Evolutionary conservation across 2,113 vertebrate genomes (phyloP).

Genomic region (Phoxinus phoxinus): DNA sequence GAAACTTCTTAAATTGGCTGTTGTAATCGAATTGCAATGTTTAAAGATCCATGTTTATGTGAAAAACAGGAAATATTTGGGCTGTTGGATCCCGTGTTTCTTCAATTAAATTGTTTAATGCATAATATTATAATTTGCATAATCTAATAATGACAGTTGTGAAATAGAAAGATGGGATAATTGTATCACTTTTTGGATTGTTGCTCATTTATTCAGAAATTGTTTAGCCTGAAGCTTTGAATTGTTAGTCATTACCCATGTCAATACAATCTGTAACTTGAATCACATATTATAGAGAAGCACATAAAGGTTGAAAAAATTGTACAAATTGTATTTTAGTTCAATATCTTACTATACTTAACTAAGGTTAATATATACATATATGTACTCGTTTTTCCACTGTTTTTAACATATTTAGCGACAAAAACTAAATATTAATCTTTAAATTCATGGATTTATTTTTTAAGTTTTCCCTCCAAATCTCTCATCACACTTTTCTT

Average conservation of each 20-base stretch:
- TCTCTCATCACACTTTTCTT: no score
- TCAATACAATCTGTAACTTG: not conserved
- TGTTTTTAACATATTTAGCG: no score
- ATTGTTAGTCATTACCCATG: not conserved
- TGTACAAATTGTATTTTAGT: no score
- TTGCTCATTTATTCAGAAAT: constrained; percentile 1
- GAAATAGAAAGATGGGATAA: not conserved
- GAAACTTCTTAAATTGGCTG: constrained; percentile 49
- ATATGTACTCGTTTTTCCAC: no score
- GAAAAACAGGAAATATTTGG: not conserved
- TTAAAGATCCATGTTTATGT: constrained; percentile 11
- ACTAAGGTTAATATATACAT: no score
- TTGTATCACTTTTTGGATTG: not conserved
- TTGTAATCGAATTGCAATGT: constrained; percentile 34
- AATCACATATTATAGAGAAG: not conserved
- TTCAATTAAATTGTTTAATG: not conserved
- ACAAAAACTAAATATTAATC: no score
- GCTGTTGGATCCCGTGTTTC: not conserved
- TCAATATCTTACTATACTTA: no score
- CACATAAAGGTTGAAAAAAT: not conserved
- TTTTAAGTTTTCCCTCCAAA: no score
- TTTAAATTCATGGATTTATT: no score
- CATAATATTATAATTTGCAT: not conserved
- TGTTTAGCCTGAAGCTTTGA: not conserved
- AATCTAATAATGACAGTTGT: not conserved